Base-by-base conservation (phyloP, 1,140 invertebrate species). In the Habropoda laboriosa region DNA sequence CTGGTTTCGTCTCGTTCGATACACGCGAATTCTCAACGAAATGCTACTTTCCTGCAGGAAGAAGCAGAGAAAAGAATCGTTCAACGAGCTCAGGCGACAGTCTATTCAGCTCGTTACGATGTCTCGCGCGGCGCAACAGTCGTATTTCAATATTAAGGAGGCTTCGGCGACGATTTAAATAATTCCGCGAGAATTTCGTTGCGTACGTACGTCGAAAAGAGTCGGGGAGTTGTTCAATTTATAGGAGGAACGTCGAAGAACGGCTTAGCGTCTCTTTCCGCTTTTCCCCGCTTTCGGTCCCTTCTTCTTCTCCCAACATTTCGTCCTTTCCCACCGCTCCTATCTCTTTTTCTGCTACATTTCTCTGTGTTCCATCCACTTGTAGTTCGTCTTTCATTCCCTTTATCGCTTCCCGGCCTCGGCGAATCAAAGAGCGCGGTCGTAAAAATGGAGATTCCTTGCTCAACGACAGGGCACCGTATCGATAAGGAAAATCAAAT, bases 81-180 rank as follows among this genome's bases (percentile, higher is more conserved):
- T 51, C 24, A 30, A 53, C 24, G 18, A 42, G 12, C 5, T 18
- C n/a, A 7, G n/a, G 13, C 18, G 16, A 18, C 12, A 16, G 38
- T 21, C 21, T 16, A 13, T 12, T 32, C 35, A 55, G 13, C 27
- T 49, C 13, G 47, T 55, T 66, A 75, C 61, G 66, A 24, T 16
- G 6, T 40, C 13, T 40, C 16, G 42, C 40, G 7, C 10, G 40
- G 18, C 4, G 60, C 71, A 49, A 51, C 18, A 66, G 45, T 80
- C 79, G 86, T 89, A 83, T 82, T 89, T 88, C 86, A 88, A 91
- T 91, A 92, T 90, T 90, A 91, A 89, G 87, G 83, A 86, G 81
- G 82, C 89, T 86, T 89, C 84, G 78, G 75, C 83, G 83, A 88
- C 88, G 86, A 91, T 91, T 90, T 90, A 89, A 90, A 90, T 91